These are phyloP conservation scores for Athripsodes cinereus DNA, from an alignment of 2,888 invertebrate species.

Conservation along the genomic window DNA sequence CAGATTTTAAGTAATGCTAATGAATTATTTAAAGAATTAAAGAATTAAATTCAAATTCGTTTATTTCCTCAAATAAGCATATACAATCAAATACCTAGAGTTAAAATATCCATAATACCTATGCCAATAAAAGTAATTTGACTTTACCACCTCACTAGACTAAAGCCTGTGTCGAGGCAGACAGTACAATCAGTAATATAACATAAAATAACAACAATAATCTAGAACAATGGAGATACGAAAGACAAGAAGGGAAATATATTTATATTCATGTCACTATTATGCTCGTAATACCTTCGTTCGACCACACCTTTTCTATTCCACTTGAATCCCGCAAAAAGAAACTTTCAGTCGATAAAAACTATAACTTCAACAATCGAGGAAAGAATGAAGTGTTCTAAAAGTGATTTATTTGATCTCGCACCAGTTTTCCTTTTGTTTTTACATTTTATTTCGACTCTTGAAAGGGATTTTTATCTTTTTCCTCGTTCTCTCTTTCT, in stretches of 20 bases:
- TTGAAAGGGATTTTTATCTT: background rate
- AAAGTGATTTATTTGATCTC: background rate
- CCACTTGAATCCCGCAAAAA: background rate
- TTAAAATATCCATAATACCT: no score
- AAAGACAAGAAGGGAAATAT: background rate
- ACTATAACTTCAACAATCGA: background rate
- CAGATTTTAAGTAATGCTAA: no score
- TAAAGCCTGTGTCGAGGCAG: no score
- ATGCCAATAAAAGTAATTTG: no score
- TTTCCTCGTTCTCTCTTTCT: background rate
- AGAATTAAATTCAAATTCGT: no score
- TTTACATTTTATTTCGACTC: background rate
- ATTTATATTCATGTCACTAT: background rate
- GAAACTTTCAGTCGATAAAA: background rate
- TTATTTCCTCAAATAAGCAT: no score
- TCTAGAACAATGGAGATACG: no score
- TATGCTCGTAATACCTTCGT: background rate
- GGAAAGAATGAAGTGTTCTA: background rate
- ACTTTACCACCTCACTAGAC: no score
- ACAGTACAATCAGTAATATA: no score
- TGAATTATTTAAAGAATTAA: no score
- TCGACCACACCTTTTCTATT: background rate
- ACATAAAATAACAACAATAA: no score
- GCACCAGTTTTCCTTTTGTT: background rate
- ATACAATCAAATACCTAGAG: no score